Conservation (phyloP, 2,797 vertebrate species). For the Xiphorhynchus erythropygius region DNA sequence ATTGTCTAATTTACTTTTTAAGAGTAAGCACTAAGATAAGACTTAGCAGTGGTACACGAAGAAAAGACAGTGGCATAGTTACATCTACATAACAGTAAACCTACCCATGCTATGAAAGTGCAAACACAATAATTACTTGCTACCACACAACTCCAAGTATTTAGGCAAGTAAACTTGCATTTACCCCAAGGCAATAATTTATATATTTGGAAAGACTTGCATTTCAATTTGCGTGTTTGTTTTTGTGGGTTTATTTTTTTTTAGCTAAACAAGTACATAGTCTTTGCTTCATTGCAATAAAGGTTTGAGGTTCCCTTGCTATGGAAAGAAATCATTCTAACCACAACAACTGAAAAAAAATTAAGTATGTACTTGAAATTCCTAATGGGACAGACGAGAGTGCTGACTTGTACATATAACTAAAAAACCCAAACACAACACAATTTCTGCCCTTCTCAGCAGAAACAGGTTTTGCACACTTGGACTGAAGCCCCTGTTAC, state of each 20-base stretch:
- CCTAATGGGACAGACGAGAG: not conserved
- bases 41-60: not conserved
- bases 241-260: not conserved
- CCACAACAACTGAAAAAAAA: not conserved
- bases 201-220: not conserved
- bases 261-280: not conserved
- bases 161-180: not conserved
- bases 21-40: not conserved
- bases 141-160: not conserved
- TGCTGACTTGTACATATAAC: not conserved
- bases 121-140: not conserved
- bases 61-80: not conserved
- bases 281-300: not conserved
- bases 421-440: not conserved
- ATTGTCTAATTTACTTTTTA: not conserved
- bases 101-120: not conserved
- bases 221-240: fast-evolving
- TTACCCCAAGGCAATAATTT: not conserved
- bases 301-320: not conserved
- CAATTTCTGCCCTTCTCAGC: not conserved
- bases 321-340: not conserved
- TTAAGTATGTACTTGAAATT: not conserved
- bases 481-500: not conserved
- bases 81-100: not conserved
- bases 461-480: not conserved